phyloP scores from a whole-genome alignment of 2,113 vertebrate genomes.

The Lethenteron camtschaticum region DNA sequence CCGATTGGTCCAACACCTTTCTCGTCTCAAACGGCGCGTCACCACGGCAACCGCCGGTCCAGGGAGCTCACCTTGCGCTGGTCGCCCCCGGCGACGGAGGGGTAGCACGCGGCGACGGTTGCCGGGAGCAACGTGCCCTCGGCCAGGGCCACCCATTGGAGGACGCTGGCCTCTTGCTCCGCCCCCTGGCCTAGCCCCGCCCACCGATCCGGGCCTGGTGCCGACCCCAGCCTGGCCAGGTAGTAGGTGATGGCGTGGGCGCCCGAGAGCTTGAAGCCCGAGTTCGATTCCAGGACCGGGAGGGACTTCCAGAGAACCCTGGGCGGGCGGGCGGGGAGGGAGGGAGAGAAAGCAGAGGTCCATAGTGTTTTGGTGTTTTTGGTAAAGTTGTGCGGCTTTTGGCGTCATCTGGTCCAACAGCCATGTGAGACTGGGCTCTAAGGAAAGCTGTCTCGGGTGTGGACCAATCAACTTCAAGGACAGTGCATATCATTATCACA shows the following conservation, averaged over 20 bases:
- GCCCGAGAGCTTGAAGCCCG: conserved; percentile 27
- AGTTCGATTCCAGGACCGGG: conserved; percentile 26
- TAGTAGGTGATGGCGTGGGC: conserved; percentile 40
- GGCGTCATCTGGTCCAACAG: no score
- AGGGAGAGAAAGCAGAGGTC: conserved; percentile 40
- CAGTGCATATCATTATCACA: no score
- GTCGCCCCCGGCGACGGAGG: conserved; percentile 9
- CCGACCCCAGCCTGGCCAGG: conserved; percentile 15
- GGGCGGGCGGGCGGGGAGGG: conserved; percentile 40
- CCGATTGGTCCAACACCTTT: no score
- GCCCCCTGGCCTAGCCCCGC: conserved; percentile 18
- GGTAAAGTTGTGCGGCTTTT: no score
- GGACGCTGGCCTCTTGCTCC: conserved; percentile 33
- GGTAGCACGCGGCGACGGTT: conserved; percentile 37
- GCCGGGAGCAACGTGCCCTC: conserved; percentile 43
- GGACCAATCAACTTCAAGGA: no score
- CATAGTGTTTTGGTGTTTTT: no score
- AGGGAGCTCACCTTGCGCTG: no score
- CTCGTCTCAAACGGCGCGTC: no score
- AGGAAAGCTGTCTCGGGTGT: no score
- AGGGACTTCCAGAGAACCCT: conserved; percentile 25
- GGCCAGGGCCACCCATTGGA: conserved; percentile 56
- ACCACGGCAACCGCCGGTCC: no score
- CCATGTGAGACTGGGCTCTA: no score
- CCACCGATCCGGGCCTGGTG: conserved; percentile 17